Base-by-base conservation (phyloP, 2,113 vertebrate species). In the Arizona elegans region DNA sequence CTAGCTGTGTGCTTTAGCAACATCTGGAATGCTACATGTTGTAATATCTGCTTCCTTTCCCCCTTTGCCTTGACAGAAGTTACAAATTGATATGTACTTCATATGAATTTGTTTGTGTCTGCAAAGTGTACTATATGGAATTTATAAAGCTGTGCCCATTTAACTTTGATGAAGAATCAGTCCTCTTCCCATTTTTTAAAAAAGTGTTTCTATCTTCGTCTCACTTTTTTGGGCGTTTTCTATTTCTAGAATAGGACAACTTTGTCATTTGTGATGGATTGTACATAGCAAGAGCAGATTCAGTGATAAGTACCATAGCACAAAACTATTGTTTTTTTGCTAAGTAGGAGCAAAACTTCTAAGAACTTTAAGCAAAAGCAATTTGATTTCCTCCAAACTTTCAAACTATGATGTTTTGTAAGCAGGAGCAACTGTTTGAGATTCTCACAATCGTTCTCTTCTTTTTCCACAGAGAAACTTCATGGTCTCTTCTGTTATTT, bases 211-310 rank as follows among this genome's bases (percentile, higher is more conserved):
- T 24, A 52, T 3, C 58, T 33, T 53, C 33, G 53, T 89, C 19
- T 85, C 29, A 53, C 11, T 5, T 90, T 65, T 90, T 23, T 15
- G 1, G 70, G 58, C 47, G 90, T 53, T 93, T 90, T 53, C 53
- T 90, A 62, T 38, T n/a, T 24, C 70, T 62, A 38, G 29, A 90
- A 90, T 15, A 50, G 43, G 86, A 88, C n/a, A 15, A 50, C 55
- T 90, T 90, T 93, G 75, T 53, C 38, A 56, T 29, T 86, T 62
- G 47, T 86, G 88, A 90, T 93, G 21, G n/a, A 90, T 86, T 90
- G 53, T 26, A 59, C 88, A 86, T 86, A 93, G 70, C 88, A 90
- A 81, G 55, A 93, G 13, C 88, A 65, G 55, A 62, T 58, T 86
- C 70, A 38, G 23, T 50, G n/a, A 17, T 33, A 89, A 29, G 24